A percentile compares a stretch with the other conserved stretches of the same genome.
Evolutionary conservation across 30 jellyfish, hydroid and myxozoan genomes (phyloP).

Genomic region (Chironex yamaguchii): DNA sequence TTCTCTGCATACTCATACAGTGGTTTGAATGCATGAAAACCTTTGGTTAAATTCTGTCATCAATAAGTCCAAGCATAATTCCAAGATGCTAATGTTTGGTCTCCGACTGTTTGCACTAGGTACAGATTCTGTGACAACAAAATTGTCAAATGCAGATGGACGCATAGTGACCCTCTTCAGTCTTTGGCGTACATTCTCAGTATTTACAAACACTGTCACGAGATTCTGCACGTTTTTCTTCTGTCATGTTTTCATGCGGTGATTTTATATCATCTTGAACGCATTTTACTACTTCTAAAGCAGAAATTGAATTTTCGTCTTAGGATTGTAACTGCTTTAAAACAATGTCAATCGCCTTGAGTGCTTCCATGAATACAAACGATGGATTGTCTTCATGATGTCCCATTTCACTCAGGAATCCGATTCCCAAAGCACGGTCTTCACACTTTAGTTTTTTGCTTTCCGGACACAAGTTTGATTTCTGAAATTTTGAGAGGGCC

Average conservation of each 20-base stretch:
- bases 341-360: slow-evolving; percentile 4
- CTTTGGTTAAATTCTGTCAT: not conserved
- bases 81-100: not conserved
- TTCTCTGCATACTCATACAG: not conserved
- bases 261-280: slow-evolving; percentile 4
- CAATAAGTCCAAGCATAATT: not conserved
- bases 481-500: too few species aligned
- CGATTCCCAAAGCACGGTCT: slow-evolving; percentile 16
- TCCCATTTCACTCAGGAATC: slow-evolving; percentile 12
- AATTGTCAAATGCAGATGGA: not conserved
- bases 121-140: not conserved
- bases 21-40: not conserved
- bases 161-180: not conserved
- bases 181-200: not conserved
- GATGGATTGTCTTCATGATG: slow-evolving; percentile 1
- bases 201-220: not conserved
- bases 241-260: slow-evolving; percentile 5
- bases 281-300: not conserved
- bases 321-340: not conserved
- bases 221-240: not conserved
- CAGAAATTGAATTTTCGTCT: not conserved
- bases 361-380: slow-evolving; percentile 17
- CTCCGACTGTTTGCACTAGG: not conserved
- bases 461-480: too few species aligned
- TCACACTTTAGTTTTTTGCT: not conserved